Conservation (phyloP, 2,797 vertebrate genomes). For the Agapornis canus region DNA sequence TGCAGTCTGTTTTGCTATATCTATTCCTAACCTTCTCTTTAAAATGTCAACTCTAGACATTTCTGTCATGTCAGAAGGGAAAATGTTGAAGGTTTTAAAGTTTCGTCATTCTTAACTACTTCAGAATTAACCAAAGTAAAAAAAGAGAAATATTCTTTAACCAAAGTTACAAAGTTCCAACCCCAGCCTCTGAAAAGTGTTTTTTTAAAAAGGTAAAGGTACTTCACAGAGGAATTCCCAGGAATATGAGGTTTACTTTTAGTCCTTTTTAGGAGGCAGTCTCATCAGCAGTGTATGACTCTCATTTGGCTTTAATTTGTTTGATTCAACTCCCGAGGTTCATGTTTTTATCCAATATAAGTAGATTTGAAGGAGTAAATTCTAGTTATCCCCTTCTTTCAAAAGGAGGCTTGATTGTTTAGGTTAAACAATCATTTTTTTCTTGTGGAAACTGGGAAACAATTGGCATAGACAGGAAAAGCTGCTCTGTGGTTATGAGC, state of each 20-base stretch:
- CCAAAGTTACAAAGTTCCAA: not conserved
- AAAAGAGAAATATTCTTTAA: not conserved
- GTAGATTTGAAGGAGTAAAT: not conserved
- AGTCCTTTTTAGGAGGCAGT: not conserved
- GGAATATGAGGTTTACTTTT: not conserved
- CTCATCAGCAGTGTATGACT: not conserved
- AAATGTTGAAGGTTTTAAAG: conserved; percentile 44
- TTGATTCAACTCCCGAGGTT: not conserved
- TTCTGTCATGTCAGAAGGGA: conserved; percentile 14
- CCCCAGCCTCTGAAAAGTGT: not conserved
- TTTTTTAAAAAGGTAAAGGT: not conserved
- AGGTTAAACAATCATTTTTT: not conserved
- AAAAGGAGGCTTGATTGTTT: not conserved
- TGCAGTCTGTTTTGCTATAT: conserved; percentile 13
- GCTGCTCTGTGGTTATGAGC: not conserved
- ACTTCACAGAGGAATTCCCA: not conserved
- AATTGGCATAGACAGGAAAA: not conserved
- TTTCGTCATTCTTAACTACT: not conserved
- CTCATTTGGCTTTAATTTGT: not conserved
- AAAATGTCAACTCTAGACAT: conserved; percentile 50
- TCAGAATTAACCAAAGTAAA: not conserved
- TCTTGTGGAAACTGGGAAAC: not conserved
- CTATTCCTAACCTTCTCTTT: conserved; percentile 7
- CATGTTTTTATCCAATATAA: not conserved
- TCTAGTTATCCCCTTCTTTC: not conserved